Evolutionary conservation across 2,797 vertebrate genomes (phyloP).

Genomic region (Eupleurogrammus muticus): DNA sequence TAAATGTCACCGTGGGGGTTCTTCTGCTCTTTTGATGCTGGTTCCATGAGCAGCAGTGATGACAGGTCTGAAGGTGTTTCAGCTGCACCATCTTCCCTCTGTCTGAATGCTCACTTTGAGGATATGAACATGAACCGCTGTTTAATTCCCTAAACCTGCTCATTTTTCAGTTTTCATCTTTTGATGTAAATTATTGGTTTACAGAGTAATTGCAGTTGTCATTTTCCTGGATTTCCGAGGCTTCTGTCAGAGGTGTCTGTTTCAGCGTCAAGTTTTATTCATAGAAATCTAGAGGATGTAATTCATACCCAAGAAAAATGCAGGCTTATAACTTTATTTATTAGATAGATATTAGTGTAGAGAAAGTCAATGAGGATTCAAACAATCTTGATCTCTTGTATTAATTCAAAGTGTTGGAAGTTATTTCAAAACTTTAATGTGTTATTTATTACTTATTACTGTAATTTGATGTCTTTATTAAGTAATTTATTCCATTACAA

Average conservation of each 20-base stretch:
- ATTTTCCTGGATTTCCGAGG: constrained; percentile 53
- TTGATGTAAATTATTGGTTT: constrained; percentile 60
- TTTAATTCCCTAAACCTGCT: constrained; percentile 57
- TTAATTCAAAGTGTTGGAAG: constrained; percentile 27
- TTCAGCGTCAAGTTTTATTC: constrained; percentile 31
- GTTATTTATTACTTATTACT: too few species aligned
- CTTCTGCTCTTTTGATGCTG: constrained; percentile 75
- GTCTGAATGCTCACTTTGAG: constrained; percentile 75
- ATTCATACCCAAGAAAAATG: constrained; percentile 47
- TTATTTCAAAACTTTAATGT: too few species aligned
- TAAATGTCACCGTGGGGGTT: constrained; percentile 82
- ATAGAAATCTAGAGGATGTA: constrained; percentile 34
- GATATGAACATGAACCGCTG: constrained; percentile 69
- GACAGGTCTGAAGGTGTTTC: constrained; percentile 75
- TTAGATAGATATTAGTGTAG: constrained; percentile 27
- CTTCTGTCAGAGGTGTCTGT: constrained; percentile 39
- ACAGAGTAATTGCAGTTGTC: constrained; percentile 61
- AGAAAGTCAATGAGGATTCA: constrained; percentile 40
- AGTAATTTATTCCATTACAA: too few species aligned
- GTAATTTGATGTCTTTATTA: too few species aligned
- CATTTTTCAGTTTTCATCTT: constrained; percentile 65
- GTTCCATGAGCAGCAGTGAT: constrained; percentile 75
- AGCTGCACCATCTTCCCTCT: constrained; percentile 55
- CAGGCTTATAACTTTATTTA: constrained; percentile 41
- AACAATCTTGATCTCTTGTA: constrained; percentile 43